Evolutionary conservation across 2,888 invertebrate species (phyloP), one percentile per base, ranked within the genome.

Genomic region (Drosophila lacicola): DNA sequence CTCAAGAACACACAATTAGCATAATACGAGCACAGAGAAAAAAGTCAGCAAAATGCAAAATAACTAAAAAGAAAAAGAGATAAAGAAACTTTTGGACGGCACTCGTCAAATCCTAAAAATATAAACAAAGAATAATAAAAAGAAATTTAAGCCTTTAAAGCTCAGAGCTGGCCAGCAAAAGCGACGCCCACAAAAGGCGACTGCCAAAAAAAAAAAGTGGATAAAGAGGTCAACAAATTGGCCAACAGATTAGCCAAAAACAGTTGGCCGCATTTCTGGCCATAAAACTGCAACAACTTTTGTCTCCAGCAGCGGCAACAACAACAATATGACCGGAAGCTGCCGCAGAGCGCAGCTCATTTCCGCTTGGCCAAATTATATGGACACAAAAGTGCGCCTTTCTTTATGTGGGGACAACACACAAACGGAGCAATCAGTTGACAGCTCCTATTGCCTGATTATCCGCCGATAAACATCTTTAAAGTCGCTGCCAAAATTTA

Each of bases 271-370:
- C 74, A 87, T 88, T 89, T 87, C 75, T 67, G 74, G 80, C 83
- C 50, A 80, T 74, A 66, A 73, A 89, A 87, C 66, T 89, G 89
- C 89, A 87, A 84, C 87, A 81, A 87, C 70, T 82, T 50, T 49
- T 73, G 74, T 66, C 54, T 49, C 51, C 50, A 55, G 21, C 70
- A 36, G 29, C 60, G 17, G 17, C 17, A 17, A 17, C 17, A 44
- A 36, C 34, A 50, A 11, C 42, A 54, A 54, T 8, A 51, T 55
- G 60, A 67, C 63, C 78, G 81, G 82, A 83, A 87, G 72, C 68
- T 62, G 67, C 44, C 55, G 61, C 71, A 69, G 62, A 66, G 68
- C 83, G 65, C 70, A 78, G 60, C 70, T 66, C 67, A 74, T 87
- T 83, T 87, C 78, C 84, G 81, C 74, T 70, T 84, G 85, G 82